These are phyloP conservation scores for Muscicapa striata DNA, from an alignment of 2,797 vertebrate species.

Conservation along the genomic window DNA sequence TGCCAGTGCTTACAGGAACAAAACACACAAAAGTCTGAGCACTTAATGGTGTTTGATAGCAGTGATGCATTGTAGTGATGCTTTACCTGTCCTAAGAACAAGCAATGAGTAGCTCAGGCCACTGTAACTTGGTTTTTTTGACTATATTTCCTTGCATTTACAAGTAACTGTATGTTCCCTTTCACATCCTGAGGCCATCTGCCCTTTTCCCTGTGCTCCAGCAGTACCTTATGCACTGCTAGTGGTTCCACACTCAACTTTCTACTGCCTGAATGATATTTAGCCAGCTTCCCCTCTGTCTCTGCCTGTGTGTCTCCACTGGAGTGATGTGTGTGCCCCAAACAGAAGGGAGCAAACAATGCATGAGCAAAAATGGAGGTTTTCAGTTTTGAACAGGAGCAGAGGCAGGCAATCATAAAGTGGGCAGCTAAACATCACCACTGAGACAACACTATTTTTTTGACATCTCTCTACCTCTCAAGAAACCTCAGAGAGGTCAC, in stretches of 20 bases:
- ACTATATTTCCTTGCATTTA: background rate
- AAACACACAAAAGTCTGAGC: background rate
- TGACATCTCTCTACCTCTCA: background rate
- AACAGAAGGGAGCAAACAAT: background rate
- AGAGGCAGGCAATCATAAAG: background rate
- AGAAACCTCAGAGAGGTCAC: background rate
- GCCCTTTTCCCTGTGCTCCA: background rate
- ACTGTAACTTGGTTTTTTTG: background rate
- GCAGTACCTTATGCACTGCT: background rate
- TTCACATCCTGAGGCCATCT: background rate
- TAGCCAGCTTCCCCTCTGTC: background rate
- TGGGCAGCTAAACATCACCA: background rate
- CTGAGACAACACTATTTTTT: background rate
- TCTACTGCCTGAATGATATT: background rate
- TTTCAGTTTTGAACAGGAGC: background rate
- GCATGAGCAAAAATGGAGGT: background rate
- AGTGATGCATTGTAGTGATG: background rate
- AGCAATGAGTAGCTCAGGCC: background rate
- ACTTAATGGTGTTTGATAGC: background rate
- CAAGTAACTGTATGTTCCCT: background rate
- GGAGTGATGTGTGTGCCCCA: background rate
- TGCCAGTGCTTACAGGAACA: background rate
- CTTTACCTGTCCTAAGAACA: background rate
- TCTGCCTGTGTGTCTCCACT: background rate
- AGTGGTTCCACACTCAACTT: background rate